A percentile compares a stretch with the other conserved stretches of the same genome.
Conservation (phyloP, 2,797 vertebrate genomes). For the Chromobotia macracanthus region DNA sequence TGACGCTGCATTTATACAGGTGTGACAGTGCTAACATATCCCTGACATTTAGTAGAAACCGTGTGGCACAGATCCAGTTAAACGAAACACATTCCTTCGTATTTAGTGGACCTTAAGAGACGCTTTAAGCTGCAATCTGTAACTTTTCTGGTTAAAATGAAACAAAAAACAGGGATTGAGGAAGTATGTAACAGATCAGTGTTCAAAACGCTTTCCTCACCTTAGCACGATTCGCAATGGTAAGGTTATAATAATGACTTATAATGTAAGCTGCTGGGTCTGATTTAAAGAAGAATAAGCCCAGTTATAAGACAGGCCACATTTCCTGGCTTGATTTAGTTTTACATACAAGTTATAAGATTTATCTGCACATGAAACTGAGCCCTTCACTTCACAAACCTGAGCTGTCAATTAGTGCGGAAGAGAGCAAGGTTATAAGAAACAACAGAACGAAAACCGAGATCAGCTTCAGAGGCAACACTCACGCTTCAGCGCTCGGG, state of each 20-base stretch:
- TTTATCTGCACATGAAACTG: constrained; percentile 10
- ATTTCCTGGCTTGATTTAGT: background rate
- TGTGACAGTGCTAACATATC: constrained; percentile 34
- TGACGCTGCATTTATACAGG: constrained; percentile 24
- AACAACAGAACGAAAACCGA: background rate
- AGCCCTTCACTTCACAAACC: background rate
- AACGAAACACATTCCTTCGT: constrained; percentile 23
- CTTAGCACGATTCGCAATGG: no score
- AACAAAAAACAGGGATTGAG: no score
- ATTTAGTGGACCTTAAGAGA: background rate
- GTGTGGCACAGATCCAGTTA: constrained; percentile 35
- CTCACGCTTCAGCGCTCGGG: background rate
- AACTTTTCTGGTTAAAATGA: no score
- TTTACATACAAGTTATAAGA: constrained; percentile 20
- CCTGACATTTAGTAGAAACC: constrained; percentile 52
- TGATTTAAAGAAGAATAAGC: constrained; percentile 5
- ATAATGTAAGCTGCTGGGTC: no score
- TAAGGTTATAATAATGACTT: no score
- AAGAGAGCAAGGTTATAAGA: background rate
- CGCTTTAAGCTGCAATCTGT: no score
- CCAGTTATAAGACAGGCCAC: background rate
- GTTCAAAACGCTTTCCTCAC: no score
- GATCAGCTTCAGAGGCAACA: background rate
- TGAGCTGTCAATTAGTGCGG: constrained; percentile 11
- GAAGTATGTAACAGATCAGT: no score